Conservation (phyloP, 2,113 vertebrate genomes). For the Podarcis muralis region DNA sequence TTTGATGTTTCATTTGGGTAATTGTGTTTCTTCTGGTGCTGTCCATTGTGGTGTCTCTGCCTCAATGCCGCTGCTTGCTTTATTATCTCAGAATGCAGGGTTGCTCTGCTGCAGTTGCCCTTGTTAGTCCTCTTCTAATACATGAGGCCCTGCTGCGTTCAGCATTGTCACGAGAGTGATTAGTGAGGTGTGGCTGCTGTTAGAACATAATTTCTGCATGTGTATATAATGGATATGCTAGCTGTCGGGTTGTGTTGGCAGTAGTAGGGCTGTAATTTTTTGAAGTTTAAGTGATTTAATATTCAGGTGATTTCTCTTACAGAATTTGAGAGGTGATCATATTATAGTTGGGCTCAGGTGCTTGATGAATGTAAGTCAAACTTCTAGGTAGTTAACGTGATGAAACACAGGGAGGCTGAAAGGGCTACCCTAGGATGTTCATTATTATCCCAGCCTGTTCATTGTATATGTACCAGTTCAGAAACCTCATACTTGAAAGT, state of each 20-base stretch:
- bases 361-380: background rate
- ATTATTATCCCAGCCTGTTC: background rate
- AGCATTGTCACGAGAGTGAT: background rate
- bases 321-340: background rate
- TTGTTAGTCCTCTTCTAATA: background rate
- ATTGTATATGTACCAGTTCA: background rate
- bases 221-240: conserved; percentile 1
- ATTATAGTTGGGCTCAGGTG: background rate
- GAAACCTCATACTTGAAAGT: background rate
- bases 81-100: conserved; percentile 30
- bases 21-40: background rate
- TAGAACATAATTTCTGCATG: background rate
- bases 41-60: rapidly evolving
- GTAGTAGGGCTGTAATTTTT: background rate
- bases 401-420: background rate
- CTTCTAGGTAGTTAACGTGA: background rate
- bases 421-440: background rate
- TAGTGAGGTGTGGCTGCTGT: background rate
- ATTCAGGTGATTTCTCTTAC: background rate
- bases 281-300: background rate
- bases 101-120: conserved; percentile 1
- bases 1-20: background rate
- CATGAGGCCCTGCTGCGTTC: conserved; percentile 14
- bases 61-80: conserved; percentile 26
- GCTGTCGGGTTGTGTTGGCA: background rate